Percentiles rank a stretch among this genome's conserved stretches.
These are phyloP conservation scores for Eulemur coronatus DNA, from an alignment of 2,797 vertebrate species.

Conservation along the genomic window DNA sequence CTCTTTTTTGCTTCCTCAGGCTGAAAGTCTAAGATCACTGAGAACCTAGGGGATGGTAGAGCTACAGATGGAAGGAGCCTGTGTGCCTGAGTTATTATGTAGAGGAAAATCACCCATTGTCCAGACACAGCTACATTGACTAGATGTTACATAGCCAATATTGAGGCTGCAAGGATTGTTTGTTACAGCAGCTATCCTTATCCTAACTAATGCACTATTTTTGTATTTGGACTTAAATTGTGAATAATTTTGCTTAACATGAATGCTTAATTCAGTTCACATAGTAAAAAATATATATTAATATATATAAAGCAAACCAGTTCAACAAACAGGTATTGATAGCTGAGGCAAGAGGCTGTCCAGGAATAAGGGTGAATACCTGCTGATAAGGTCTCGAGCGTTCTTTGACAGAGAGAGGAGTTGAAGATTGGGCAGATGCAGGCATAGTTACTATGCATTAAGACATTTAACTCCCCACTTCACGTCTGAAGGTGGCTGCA, in stretches of 20 bases:
- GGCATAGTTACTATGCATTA: fast-evolving
- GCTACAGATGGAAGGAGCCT: background rate
- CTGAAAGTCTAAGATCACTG: background rate
- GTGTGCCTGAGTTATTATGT: no score
- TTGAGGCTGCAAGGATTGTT: background rate
- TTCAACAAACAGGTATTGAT: background rate
- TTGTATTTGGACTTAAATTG: background rate
- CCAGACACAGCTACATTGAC: background rate
- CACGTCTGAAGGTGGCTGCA: background rate
- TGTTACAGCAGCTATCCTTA: background rate
- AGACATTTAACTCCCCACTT: conserved; percentile 31
- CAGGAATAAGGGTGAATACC: background rate
- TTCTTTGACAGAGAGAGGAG: background rate
- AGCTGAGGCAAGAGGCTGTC: background rate
- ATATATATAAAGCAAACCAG: background rate
- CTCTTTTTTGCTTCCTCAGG: background rate
- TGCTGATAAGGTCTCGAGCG: background rate
- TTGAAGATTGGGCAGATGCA: fast-evolving
- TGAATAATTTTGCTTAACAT: background rate
- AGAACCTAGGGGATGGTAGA: background rate
- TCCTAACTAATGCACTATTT: background rate
- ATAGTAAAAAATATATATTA: background rate
- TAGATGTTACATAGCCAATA: background rate
- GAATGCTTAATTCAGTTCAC: background rate
- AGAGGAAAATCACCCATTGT: background rate